Evolutionary conservation across 2,888 invertebrate genomes (phyloP), one percentile per base, ranked within the genome.

Genomic region (Sthenelais limicola): DNA sequence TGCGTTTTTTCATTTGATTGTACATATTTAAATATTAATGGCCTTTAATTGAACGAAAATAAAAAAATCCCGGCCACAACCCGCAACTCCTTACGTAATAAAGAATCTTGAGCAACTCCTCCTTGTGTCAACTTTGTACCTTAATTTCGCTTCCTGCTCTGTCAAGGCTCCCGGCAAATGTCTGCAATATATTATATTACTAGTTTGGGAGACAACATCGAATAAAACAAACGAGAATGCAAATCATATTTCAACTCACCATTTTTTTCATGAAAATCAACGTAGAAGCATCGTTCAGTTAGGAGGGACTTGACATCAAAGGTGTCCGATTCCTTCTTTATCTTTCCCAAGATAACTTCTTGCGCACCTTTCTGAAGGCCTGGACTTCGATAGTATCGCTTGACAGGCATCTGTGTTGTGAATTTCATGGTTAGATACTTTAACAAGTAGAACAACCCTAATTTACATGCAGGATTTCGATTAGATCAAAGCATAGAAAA

Each of bases 261-360:
- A n/a, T 71, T 26, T 24, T 26, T 30, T 9, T 56, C 43, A 30
- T 7, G n/a, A 0, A 21, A 32, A 30, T 62, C 71, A 4, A 71
- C 28, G 38, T 71, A 71, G 71, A 71, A 71, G 47, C 71, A 71
- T 24, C 48, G 33, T 32, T 71, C 71, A 49, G 71, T 66, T 18
- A 35, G 15, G 5, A 71, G 66, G 3, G 12, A n/a, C 4, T 68
- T 35, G 18, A 68, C 68, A n/a, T 52, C 35, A 5, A 51, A 9
- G 2, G 21, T 32, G 7, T 52, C 68, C 1, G 68, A 18, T 12
- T 24, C 52, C 18, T 33, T 51, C 35, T 52, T 32, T 1, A 68
- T 51, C 35, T 68, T 68, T 3, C 33, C 32, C 35, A 68, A 2
- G 1, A 35, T 48, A 3, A 52, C 68, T n/a, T 49, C 52, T n/a